A percentile compares a stretch with the other conserved stretches of the same genome.
Evolutionary conservation across 1,140 invertebrate species (phyloP).

Genomic region (Procambarus clarkii): DNA sequence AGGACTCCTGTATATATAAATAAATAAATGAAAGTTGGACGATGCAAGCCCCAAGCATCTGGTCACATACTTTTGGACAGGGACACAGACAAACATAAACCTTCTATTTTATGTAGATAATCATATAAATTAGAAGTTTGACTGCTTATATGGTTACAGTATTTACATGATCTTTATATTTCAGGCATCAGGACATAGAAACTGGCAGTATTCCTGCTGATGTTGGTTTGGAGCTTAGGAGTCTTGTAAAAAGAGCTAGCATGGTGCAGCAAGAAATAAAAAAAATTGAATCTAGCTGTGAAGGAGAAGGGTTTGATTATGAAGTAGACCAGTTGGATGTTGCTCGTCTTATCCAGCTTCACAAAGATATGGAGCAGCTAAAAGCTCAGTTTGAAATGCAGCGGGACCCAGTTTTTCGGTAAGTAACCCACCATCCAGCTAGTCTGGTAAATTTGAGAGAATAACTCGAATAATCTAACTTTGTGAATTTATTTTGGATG

Average conservation of each 20-base stretch:
- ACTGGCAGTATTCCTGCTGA: conserved; percentile 31
- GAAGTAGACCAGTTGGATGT: conserved; percentile 52
- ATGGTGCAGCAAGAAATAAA: conserved; percentile 27
- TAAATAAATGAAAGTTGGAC: too few relatives aligned
- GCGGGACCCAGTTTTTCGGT: conserved; percentile 56
- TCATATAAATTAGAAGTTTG: too few relatives aligned
- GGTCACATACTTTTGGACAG: too few relatives aligned
- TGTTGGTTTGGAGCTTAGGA: conserved; percentile 19
- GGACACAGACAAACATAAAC: too few relatives aligned
- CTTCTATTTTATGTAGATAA: too few relatives aligned
- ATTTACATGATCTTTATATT: not conserved
- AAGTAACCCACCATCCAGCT: not conserved
- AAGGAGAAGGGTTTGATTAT: conserved; percentile 30
- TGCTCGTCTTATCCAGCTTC: conserved; percentile 46
- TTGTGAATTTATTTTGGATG: too few relatives aligned
- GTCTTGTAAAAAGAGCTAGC: conserved; percentile 26
- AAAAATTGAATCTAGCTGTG: conserved; percentile 18
- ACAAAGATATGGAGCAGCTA: conserved; percentile 49
- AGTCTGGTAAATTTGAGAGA: too few relatives aligned
- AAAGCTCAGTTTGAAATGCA: conserved; percentile 44
- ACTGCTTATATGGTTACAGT: too few relatives aligned
- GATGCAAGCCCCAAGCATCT: too few relatives aligned
- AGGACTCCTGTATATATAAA: too few relatives aligned
- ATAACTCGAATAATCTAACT: too few relatives aligned
- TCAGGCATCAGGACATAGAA: conserved; percentile 60